phyloP scores from a whole-genome alignment of 2,888 invertebrate genomes.

The Laspeyria flexula region DNA sequence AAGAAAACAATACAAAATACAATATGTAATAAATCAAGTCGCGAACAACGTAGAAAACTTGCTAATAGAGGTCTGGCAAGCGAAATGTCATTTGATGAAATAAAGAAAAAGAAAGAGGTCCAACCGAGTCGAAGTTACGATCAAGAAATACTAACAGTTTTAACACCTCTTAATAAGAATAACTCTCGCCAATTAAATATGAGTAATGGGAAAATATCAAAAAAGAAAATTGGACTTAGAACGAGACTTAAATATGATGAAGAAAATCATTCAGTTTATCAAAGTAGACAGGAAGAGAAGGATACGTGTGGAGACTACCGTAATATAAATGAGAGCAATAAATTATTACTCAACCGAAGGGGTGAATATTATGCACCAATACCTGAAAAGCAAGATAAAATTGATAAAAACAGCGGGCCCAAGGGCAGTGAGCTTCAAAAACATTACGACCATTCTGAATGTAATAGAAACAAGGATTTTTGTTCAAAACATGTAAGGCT shows the following conservation, averaged over 20 bases:
- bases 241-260: not conserved
- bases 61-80: slow-evolving; percentile 35
- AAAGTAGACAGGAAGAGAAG: no score
- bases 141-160: slow-evolving; percentile 45
- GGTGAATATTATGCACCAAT: no score
- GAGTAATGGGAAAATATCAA: not conserved
- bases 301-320: no score
- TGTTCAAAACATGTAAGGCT: no score
- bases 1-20: slow-evolving; percentile 62
- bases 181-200: slow-evolving; percentile 1
- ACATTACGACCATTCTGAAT: no score
- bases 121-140: slow-evolving; percentile 10
- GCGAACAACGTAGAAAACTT: slow-evolving; percentile 33
- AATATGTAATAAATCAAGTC: slow-evolving; percentile 32
- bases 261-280: no score
- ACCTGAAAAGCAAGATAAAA: no score
- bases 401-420: no score
- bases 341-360: no score
- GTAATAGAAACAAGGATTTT: no score
- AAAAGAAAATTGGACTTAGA: not conserved
- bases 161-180: not conserved
- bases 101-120: slow-evolving; percentile 44
- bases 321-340: no score
- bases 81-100: slow-evolving; percentile 54
- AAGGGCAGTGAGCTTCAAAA: no score